Conservation (phyloP, 2,888 invertebrate genomes). For the Dolichomitus sp. region DNA sequence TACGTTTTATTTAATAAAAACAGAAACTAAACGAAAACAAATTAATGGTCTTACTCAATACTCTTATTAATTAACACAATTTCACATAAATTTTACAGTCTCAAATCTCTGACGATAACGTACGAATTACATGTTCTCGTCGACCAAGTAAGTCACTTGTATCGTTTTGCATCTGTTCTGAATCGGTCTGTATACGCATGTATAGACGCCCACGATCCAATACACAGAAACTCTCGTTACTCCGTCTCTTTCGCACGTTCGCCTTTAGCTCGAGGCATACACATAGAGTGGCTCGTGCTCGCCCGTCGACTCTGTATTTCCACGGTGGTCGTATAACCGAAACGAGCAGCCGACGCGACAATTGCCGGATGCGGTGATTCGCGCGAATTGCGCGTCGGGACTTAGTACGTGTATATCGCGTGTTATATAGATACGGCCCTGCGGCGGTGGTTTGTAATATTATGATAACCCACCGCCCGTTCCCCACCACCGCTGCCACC, state of each 20-base stretch:
- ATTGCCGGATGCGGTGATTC: constrained; percentile 80
- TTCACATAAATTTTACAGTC: not conserved
- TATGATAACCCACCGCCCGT: constrained; percentile 84
- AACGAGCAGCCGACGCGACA: constrained; percentile 71
- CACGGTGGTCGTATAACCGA: constrained; percentile 67
- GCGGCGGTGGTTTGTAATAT: constrained; percentile 85
- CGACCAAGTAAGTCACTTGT: not conserved
- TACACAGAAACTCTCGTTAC: constrained; percentile 53
- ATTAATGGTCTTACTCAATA: not conserved
- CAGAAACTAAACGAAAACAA: not conserved
- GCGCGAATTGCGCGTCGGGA: constrained; percentile 80
- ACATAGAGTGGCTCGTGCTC: constrained; percentile 14
- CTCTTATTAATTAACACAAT: not conserved
- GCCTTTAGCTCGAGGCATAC: constrained; percentile 38
- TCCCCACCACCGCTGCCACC: constrained; percentile 62
- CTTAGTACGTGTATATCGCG: constrained; percentile 78
- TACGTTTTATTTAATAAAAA: not conserved
- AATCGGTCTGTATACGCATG: constrained; percentile 50
- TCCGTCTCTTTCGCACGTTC: constrained; percentile 51
- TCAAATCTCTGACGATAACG: not conserved
- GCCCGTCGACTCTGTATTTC: constrained; percentile 54
- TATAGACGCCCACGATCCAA: constrained; percentile 62
- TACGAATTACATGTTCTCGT: not conserved
- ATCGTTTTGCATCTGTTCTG: constrained; percentile 37
- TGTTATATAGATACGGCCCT: constrained; percentile 83